Base-by-base conservation (phyloP, 2,797 vertebrate genomes). In the Gymnocypris eckloni region DNA sequence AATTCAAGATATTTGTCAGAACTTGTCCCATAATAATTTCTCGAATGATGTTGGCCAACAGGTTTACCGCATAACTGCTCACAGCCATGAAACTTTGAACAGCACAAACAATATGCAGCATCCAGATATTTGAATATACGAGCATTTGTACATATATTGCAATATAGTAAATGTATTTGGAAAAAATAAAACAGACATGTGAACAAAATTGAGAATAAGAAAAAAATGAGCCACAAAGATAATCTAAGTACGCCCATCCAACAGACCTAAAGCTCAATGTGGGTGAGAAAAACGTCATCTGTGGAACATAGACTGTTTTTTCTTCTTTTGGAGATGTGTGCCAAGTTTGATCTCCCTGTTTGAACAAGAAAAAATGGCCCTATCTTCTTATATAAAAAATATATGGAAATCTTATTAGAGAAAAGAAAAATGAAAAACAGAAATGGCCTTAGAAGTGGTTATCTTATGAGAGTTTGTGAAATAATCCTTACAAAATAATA, bases 1-100 rank as follows among this genome's bases (percentile, higher is more conserved):
- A 64, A 20, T 75, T 50, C 25, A 54, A 50, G 11, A 16, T 64
- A 12, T 48, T 22, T 83, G 81, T 75, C 52, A 75, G 71, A 83
- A 67, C 71, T 37, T 52, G 59, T 50, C 22, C 59, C 1, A 16
- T 33, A 70, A 80, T 48, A 7, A 16, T 41, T 39, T 81, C 66
- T 70, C 12, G 7, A 22, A 81, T 52, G 54, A 45, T 20, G 67
- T 13, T 37, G 64, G 79, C 11, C 3, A 70, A 54, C 66, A 70
- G 79, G 22, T 81, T 81, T 48, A 70, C 45, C 9, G 1, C 5
- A 13, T 75, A 73, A 48, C 54, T 48, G 81, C 25, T 64, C 25
- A 61, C 39, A 73, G 81, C 54, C 25, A 50, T 64, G 6, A 83
- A 75, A n/a, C 25, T 50, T 25, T 12, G 7, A 61, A 64, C 64